These are phyloP conservation scores for Xylophagus ater DNA, from an alignment of 2,888 invertebrate genomes.

Conservation along the genomic window DNA sequence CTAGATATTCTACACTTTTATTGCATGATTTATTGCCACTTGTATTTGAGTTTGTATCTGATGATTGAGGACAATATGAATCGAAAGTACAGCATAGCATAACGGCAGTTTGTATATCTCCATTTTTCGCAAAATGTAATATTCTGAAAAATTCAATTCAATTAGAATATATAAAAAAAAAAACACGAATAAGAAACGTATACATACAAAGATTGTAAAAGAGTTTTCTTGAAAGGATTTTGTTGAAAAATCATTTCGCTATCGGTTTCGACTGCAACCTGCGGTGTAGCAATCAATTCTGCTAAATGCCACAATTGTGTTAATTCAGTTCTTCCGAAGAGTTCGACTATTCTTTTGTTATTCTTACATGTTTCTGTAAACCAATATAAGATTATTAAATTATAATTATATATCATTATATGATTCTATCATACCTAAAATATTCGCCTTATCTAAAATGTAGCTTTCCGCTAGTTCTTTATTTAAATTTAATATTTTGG, in stretches of 20 bases:
- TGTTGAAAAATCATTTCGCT: slow-evolving; percentile 58
- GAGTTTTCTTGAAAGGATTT: slow-evolving; percentile 76
- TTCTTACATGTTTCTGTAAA: slow-evolving; percentile 58
- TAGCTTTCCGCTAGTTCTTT: slow-evolving; percentile 76
- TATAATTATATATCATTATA: neutral
- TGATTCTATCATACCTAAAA: slow-evolving; percentile 10
- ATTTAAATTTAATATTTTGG: slow-evolving; percentile 61
- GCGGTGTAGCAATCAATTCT: slow-evolving; percentile 52
- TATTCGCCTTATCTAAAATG: slow-evolving; percentile 43
- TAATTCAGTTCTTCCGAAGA: slow-evolving; percentile 65
- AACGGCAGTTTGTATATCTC: slow-evolving; percentile 88
- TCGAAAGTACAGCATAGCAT: slow-evolving; percentile 86
- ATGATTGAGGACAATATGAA: slow-evolving; percentile 43
- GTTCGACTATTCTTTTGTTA: slow-evolving; percentile 68
- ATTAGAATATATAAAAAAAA: slow-evolving; percentile 9
- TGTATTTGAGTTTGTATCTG: slow-evolving; percentile 7
- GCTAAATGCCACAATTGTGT: slow-evolving; percentile 83
- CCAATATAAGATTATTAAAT: slow-evolving; percentile 2
- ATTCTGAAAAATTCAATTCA: too few species aligned
- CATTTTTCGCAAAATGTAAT: slow-evolving; percentile 64
- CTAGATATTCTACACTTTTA: slow-evolving; percentile 39
- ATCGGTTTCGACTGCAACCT: slow-evolving; percentile 39
- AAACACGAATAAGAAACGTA: slow-evolving; percentile 7
- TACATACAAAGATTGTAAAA: slow-evolving; percentile 76
- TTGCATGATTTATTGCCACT: slow-evolving; percentile 46